Conservation (phyloP, 2,113 vertebrate species). For the Varanus komodoensis region DNA sequence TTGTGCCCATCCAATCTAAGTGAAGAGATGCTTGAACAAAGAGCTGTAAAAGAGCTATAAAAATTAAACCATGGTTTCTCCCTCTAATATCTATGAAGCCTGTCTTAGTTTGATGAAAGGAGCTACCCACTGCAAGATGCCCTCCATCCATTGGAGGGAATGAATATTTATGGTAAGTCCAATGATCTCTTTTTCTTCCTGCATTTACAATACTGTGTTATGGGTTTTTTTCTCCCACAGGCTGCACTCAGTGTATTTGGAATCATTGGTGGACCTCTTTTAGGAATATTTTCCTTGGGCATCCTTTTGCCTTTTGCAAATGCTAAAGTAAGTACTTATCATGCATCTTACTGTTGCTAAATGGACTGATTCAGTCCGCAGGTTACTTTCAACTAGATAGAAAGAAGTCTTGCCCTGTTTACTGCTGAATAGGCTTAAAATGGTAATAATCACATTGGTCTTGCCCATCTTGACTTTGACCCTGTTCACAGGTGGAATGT, state of each 20-base stretch:
- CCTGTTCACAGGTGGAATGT: too few relatives aligned
- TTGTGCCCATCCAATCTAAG: too few relatives aligned
- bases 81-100: background rate
- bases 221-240: conserved; percentile 55
- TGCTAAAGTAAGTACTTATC: conserved; percentile 70
- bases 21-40: background rate
- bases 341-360: background rate
- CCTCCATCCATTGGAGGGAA: background rate
- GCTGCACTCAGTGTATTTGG: conserved; percentile 79
- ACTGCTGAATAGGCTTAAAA: too few relatives aligned
- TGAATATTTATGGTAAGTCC: background rate
- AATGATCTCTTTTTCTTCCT: background rate
- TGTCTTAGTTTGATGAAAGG: background rate
- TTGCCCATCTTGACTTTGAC: too few relatives aligned
- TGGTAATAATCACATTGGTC: too few relatives aligned
- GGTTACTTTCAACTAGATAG: too few relatives aligned
- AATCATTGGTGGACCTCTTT: conserved; percentile 79
- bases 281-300: conserved; percentile 82
- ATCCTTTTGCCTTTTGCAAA: conserved; percentile 82
- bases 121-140: background rate
- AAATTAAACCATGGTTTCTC: background rate
- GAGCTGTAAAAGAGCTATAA: background rate
- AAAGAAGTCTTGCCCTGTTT: too few relatives aligned
- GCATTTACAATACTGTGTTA: background rate
- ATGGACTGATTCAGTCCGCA: background rate